These are phyloP conservation scores for Xanthia togata DNA, from an alignment of 2,888 invertebrate species.

Conservation along the genomic window DNA sequence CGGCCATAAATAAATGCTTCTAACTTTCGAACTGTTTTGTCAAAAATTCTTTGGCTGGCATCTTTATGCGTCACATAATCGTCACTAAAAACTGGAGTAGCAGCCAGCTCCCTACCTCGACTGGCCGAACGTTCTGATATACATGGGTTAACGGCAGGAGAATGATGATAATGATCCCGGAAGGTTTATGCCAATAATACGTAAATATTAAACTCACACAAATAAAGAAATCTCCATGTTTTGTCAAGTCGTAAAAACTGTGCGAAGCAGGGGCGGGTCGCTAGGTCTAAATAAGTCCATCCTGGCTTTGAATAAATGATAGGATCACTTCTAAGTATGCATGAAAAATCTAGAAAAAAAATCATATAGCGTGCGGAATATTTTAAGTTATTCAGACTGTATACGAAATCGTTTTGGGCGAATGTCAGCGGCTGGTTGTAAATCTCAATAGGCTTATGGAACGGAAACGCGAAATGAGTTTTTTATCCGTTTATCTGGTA, in stretches of 20 bases:
- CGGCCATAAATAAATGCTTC: too few relatives aligned
- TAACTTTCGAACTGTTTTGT: too few relatives aligned
- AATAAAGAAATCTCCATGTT: not conserved
- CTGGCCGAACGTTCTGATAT: too few relatives aligned
- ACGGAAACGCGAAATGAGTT: conserved; percentile 51
- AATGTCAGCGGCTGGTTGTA: conserved; percentile 27
- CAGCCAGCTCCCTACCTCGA: too few relatives aligned
- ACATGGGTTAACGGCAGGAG: too few relatives aligned
- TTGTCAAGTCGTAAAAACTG: not conserved
- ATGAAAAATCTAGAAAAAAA: conserved; percentile 31
- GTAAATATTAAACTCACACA: not conserved
- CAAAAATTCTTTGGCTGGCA: too few relatives aligned
- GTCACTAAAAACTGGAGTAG: too few relatives aligned
- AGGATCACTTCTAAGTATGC: not conserved
- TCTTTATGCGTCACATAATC: too few relatives aligned
- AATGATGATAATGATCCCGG: too few relatives aligned
- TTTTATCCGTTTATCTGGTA: conserved; percentile 56
- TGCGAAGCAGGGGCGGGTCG: not conserved
- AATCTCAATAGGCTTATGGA: conserved; percentile 53
- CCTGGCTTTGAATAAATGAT: conserved; percentile 10
- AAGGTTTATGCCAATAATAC: too few relatives aligned
- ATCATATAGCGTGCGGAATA: not conserved
- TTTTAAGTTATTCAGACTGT: conserved; percentile 43
- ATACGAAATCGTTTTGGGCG: conserved; percentile 23
- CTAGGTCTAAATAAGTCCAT: not conserved